Evolutionary conservation across 2,113 vertebrate genomes (phyloP).

Genomic region (Siniperca knerii): DNA sequence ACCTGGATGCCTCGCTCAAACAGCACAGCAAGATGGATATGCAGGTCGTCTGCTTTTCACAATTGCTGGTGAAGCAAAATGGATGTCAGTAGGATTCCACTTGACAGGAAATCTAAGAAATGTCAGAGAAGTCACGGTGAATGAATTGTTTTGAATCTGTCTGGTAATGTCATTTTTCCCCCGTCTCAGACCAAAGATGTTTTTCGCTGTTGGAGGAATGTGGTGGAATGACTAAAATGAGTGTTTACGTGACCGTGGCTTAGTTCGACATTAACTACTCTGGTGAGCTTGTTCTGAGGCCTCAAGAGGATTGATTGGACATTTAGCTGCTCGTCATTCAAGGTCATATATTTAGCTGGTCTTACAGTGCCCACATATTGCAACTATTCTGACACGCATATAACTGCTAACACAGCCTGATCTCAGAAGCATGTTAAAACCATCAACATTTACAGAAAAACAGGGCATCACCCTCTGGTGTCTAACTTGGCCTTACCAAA

Average conservation of each 20-base stretch:
- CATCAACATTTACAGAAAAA: constrained; percentile 42
- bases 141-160: constrained; percentile 72
- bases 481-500: constrained; percentile 40
- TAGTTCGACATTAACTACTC: constrained; percentile 35
- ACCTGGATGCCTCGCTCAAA: constrained; percentile 69
- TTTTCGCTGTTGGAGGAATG: constrained; percentile 29
- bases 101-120: constrained; percentile 79
- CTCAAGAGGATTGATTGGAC: not conserved
- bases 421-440: constrained; percentile 26
- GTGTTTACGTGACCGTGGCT: constrained; percentile 31
- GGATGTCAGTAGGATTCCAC: constrained; percentile 67
- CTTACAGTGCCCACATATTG: not conserved
- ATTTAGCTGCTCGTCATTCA: constrained; percentile 39
- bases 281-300: not conserved
- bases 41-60: constrained; percentile 62
- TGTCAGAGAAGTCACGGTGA: constrained; percentile 71
- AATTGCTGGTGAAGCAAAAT: constrained; percentile 63
- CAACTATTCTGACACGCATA: constrained; percentile 3
- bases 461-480: constrained; percentile 41
- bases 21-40: constrained; percentile 71
- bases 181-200: constrained; percentile 17
- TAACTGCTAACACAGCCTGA: constrained; percentile 25
- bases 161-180: constrained; percentile 44
- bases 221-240: constrained; percentile 36
- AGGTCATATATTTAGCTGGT: constrained; percentile 24